These are phyloP conservation scores for Lytechinus variegatus DNA, from an alignment of 35 echinoderm and acorn worm genomes.

Conservation along the genomic window DNA sequence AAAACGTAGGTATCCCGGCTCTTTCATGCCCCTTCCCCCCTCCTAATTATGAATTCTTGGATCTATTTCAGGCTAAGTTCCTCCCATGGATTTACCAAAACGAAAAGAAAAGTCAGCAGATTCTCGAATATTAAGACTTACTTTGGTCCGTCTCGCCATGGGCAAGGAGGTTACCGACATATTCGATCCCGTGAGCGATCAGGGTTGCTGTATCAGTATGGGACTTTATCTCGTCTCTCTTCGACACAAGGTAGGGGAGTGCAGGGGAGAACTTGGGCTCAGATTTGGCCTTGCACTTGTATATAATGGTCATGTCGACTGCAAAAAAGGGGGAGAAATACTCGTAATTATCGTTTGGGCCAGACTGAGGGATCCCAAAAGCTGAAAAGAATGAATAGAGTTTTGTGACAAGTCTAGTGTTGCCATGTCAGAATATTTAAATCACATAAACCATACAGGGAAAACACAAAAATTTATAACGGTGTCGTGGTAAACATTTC, in stretches of 20 bases:
- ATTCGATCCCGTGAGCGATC: neutral
- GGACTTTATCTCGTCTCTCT: neutral
- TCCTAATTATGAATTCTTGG: too few species aligned
- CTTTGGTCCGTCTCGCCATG: neutral
- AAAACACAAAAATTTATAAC: too few species aligned
- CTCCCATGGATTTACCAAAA: neutral
- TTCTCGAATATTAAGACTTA: neutral
- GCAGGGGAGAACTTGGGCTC: neutral
- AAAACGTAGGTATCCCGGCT: too few species aligned
- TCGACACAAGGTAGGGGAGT: neutral
- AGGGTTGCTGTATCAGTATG: neutral
- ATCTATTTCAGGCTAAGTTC: neutral
- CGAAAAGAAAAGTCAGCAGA: too few species aligned
- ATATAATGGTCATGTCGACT: neutral
- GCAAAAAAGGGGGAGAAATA: neutral
- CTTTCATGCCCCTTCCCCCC: too few species aligned
- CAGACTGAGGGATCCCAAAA: too few species aligned
- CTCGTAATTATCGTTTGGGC: too few species aligned
- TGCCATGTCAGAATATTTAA: too few species aligned
- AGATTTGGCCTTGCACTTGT: neutral
- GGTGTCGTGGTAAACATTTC: too few species aligned
- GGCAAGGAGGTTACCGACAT: neutral
- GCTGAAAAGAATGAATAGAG: too few species aligned
- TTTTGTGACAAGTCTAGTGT: too few species aligned
- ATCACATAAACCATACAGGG: too few species aligned